Percentiles rank a stretch among this genome's conserved stretches.
These are phyloP conservation scores for Calameuta idolon DNA, from an alignment of 2,888 invertebrate genomes.

Conservation along the genomic window DNA sequence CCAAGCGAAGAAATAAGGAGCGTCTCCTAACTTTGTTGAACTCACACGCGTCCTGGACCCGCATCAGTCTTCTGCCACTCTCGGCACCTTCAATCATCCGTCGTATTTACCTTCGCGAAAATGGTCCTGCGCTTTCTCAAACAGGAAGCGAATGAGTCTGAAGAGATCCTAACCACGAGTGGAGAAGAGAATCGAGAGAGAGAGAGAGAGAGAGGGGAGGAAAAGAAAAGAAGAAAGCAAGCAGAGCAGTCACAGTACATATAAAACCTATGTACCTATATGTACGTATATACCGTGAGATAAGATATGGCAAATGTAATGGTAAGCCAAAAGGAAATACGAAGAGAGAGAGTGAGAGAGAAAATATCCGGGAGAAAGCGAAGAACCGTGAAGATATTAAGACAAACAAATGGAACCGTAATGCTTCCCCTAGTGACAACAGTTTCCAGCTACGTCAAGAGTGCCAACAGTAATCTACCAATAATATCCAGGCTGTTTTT, in stretches of 20 bases:
- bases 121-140: conserved; percentile 10
- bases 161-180: background rate
- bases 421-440: conserved; percentile 5
- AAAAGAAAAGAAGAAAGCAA: too few species aligned
- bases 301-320: background rate
- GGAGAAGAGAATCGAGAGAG: background rate
- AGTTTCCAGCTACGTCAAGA: conserved; percentile 27
- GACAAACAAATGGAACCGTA: conserved; percentile 21
- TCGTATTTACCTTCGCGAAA: conserved; percentile 26
- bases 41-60: background rate
- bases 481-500: too few species aligned
- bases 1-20: background rate
- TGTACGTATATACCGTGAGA: background rate
- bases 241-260: too few species aligned
- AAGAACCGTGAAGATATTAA: conserved; percentile 22
- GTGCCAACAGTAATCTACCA: conserved; percentile 23
- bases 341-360: background rate
- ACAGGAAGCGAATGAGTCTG: conserved; percentile 1
- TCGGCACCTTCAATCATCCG: conserved; percentile 18
- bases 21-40: conserved; percentile 4
- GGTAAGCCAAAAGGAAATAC: background rate
- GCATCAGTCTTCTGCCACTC: conserved; percentile 24
- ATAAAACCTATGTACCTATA: too few species aligned
- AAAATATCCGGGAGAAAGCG: background rate
- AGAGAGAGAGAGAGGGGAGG: background rate